phyloP scores from a whole-genome alignment of 2,113 vertebrate genomes.

The Donacobius atricapilla region DNA sequence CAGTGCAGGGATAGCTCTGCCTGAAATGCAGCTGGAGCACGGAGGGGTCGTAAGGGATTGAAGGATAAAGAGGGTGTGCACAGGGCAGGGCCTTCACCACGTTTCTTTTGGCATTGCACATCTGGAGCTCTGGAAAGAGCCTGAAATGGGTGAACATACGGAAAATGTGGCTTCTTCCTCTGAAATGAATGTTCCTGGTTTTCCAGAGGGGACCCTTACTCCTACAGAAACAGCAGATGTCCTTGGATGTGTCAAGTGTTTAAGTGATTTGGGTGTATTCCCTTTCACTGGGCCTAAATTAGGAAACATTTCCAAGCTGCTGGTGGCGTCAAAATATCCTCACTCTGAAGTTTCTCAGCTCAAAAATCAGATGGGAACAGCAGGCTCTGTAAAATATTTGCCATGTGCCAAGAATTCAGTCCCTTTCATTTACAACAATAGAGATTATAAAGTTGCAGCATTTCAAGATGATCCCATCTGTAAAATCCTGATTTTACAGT shows the following conservation, averaged over 20 bases:
- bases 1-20: not conserved
- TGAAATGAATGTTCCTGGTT: not conserved
- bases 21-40: not conserved
- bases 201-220: not conserved
- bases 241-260: not conserved
- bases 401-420: not conserved
- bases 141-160: not conserved
- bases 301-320: not conserved
- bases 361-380: not conserved
- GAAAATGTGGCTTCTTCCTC: not conserved
- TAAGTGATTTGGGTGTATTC: not conserved
- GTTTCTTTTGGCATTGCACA: not conserved
- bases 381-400: not conserved
- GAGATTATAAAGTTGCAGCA: not conserved
- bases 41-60: not conserved
- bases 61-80: not conserved
- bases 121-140: not conserved
- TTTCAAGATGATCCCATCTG: not conserved
- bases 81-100: rapidly evolving
- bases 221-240: not conserved
- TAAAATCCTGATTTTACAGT: not conserved
- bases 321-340: not conserved
- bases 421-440: not conserved
- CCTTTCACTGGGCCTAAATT: not conserved
- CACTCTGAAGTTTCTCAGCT: not conserved